These are phyloP conservation scores for Hedya salicella DNA, from an alignment of 2,888 invertebrate genomes.

Conservation along the genomic window DNA sequence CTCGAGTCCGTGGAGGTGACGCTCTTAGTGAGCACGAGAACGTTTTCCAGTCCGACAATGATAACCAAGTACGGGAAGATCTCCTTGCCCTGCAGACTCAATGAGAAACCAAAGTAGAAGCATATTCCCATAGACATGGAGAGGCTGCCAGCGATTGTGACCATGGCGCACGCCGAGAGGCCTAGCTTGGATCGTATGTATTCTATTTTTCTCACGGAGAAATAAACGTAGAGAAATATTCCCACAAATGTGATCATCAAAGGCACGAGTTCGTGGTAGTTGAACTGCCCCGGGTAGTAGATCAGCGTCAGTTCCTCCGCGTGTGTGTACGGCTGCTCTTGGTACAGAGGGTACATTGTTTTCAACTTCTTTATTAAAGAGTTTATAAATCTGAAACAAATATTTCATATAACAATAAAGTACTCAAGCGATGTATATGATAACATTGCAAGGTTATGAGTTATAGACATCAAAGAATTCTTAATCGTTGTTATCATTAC, in stretches of 20 bases:
- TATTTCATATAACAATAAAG: conserved; percentile 6
- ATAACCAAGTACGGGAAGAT: conserved; percentile 98
- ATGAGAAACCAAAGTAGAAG: conserved; percentile 93
- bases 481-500: too few relatives aligned
- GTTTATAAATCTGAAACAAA: conserved; percentile 88
- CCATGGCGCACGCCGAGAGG: conserved; percentile 95
- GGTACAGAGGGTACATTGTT: conserved; percentile 90
- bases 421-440: background rate
- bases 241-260: conserved; percentile 93
- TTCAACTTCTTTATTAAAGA: conserved; percentile 89
- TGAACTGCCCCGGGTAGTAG: conserved; percentile 95
- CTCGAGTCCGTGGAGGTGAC: conserved; percentile 97
- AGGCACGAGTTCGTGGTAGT: conserved; percentile 93
- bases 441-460: background rate
- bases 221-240: conserved; percentile 96
- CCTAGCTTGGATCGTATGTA: conserved; percentile 94
- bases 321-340: conserved; percentile 73
- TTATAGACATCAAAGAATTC: too few relatives aligned
- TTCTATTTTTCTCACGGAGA: conserved; percentile 98
- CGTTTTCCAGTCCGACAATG: conserved; percentile 97
- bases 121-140: conserved; percentile 96
- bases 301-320: conserved; percentile 85
- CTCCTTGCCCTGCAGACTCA: conserved; percentile 93
- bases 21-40: conserved; percentile 95
- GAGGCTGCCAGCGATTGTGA: conserved; percentile 94